Conservation (phyloP, 2,113 vertebrate genomes). For the Zosterops borbonicus region DNA sequence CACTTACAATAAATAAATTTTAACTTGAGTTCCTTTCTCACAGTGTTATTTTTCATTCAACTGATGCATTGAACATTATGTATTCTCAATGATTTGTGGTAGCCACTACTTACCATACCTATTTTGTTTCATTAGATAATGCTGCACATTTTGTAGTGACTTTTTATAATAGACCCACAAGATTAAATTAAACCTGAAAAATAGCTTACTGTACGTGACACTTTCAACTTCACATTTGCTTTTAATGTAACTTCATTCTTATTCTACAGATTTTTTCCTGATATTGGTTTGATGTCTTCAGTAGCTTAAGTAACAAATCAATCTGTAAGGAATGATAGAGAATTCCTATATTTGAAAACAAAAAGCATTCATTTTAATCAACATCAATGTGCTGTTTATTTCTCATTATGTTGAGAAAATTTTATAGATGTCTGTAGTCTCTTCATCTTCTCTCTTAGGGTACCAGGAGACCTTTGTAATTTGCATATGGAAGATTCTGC, state of each 20-base stretch:
- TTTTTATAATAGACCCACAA: not conserved
- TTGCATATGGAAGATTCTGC: not conserved
- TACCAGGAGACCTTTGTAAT: not conserved
- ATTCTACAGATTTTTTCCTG: not conserved
- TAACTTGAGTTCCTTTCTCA: constrained; percentile 3
- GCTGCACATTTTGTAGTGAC: not conserved
- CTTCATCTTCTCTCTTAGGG: not conserved
- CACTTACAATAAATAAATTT: constrained; percentile 24
- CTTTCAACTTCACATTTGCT: not conserved
- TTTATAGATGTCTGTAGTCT: not conserved
- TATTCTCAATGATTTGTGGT: constrained; percentile 15
- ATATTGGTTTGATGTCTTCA: not conserved
- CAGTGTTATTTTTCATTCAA: constrained; percentile 22
- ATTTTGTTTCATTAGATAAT: constrained; percentile 31
- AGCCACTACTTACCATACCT: not conserved
- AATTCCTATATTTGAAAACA: not conserved
- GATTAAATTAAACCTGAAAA: not conserved
- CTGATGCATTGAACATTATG: not conserved
- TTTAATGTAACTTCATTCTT: not conserved
- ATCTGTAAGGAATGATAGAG: not conserved
- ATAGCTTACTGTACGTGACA: not conserved
- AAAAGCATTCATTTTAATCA: not conserved
- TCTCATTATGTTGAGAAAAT: not conserved
- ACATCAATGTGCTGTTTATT: not conserved
- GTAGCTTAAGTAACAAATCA: not conserved